Percentiles rank a stretch among this genome's conserved stretches.
Evolutionary conservation across 2,888 invertebrate species (phyloP).

Genomic region (Sisyra terminalis): DNA sequence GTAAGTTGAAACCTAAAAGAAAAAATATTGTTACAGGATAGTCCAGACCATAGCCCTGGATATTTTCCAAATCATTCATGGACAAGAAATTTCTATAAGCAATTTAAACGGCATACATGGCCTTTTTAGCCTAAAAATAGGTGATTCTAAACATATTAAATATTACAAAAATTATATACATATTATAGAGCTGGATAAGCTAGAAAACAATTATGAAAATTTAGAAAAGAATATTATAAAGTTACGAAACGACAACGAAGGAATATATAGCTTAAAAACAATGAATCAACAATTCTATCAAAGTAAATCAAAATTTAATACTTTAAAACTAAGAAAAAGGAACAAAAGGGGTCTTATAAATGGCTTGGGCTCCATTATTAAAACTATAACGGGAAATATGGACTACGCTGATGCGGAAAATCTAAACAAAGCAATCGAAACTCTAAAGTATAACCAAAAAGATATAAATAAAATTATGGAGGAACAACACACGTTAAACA

Average conservation of each 20-base stretch:
- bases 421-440: not conserved
- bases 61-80: not conserved
- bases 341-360: not conserved
- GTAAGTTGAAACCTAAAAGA: too few relatives aligned
- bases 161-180: not conserved
- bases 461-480: not conserved
- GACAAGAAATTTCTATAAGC: not conserved
- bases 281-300: not conserved
- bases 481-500: not conserved
- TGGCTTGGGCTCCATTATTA: not conserved
- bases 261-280: not conserved
- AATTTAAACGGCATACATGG: not conserved
- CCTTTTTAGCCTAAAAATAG: not conserved
- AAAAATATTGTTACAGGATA: not conserved
- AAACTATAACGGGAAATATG: conserved; percentile 2
- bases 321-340: not conserved
- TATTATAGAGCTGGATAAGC: not conserved
- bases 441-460: not conserved
- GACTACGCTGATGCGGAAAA: not conserved
- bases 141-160: not conserved
- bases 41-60: too few relatives aligned
- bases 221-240: not conserved
- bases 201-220: not conserved
- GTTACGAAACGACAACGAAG: not conserved
- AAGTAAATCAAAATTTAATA: not conserved